Base-by-base conservation (phyloP, 2,113 vertebrate genomes). In the Mustela nigripes region DNA sequence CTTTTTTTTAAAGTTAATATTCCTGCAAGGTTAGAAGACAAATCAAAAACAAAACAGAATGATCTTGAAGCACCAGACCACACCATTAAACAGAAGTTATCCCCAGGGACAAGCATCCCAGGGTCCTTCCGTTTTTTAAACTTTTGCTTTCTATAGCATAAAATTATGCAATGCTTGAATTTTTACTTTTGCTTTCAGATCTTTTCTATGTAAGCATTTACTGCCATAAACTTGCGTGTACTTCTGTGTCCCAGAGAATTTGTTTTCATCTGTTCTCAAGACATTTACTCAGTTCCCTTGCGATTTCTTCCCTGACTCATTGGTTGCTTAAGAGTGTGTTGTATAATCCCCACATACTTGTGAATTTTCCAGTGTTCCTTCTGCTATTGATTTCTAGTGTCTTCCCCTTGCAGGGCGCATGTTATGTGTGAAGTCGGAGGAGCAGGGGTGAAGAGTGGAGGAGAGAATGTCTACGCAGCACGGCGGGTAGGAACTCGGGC, bases 111-210 rank as follows among this genome's bases (percentile, higher is more conserved):
- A 24, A 26, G 0, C 3, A 21, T 18, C 28, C 22, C 0, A 15
- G 62, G 36, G 5, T 26, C 50, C 45, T 81, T 88, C 67, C n/a
- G 11, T 19, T 89, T 48, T 89, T 56, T 24, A n/a, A 90, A 62
- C 67, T 65, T 95, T 85, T 10, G 7, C 21, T 93, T 95, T 74
- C 79, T 91, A 50, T 24, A 39, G 53, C 18, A 31, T 22, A 42
- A 78, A 45, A 62, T 67, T 31, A 36, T 62, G n/a, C 91, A 83
- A 50, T 45, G 45, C 48, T 89, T 69, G 36, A 33, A 36, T 56
- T 69, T 92, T 80, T 97, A 74, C 22, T 53, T 85, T 69, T 76
- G 74, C 83, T 62, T 71, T 69, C 39, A 83, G 67, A 48, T 69
- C 19, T 62, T 67, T 65, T 63, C 36, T 4, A 28, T 8, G 63